These are phyloP conservation scores for Zenarchopterus dispar DNA, from an alignment of 2,797 vertebrate genomes.

Conservation along the genomic window DNA sequence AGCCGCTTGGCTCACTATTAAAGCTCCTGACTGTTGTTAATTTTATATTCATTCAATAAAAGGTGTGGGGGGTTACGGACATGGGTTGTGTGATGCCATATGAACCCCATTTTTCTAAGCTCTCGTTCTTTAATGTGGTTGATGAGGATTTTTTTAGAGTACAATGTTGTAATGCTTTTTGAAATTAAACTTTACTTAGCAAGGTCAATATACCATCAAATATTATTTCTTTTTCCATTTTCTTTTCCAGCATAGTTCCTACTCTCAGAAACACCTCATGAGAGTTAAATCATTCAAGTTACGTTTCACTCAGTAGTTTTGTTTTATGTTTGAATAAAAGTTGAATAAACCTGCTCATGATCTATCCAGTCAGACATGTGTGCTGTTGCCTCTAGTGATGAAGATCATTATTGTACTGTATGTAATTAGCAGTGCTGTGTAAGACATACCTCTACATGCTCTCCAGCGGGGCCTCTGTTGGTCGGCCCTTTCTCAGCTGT, in stretches of 20 bases:
- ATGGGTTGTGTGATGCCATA: conserved; percentile 49
- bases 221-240: conserved; percentile 4
- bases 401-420: conserved; percentile 6
- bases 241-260: neutral
- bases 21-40: conserved; percentile 91
- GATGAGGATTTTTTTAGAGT: conserved; percentile 38
- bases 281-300: neutral
- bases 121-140: conserved; percentile 50
- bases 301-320: no score
- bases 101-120: conserved; percentile 41
- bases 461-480: conserved; percentile 38
- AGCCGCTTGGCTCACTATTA: conserved; percentile 84
- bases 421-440: neutral
- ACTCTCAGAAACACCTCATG: neutral
- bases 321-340: neutral
- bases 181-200: conserved; percentile 31
- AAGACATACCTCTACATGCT: conserved; percentile 6
- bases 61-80: conserved; percentile 82
- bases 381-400: conserved; percentile 10
- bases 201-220: conserved; percentile 1
- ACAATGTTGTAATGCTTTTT: conserved; percentile 28
- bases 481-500: conserved; percentile 57
- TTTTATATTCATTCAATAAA: conserved; percentile 98
- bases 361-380: neutral
- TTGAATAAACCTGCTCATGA: neutral